Conservation (phyloP, 1,140 invertebrate genomes). For the Pararge aegeria region DNA sequence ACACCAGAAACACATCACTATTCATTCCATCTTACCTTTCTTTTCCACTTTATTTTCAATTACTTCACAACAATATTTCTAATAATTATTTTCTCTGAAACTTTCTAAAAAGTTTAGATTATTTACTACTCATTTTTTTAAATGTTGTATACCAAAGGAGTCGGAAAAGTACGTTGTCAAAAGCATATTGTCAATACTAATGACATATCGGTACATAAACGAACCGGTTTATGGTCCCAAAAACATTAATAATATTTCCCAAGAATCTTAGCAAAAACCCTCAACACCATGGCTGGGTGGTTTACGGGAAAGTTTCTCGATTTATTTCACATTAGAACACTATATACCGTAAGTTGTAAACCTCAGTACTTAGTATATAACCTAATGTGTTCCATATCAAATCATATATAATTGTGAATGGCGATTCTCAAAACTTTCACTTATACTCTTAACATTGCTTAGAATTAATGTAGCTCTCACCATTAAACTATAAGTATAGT, state of each 20-base stretch:
- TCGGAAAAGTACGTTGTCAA: neutral
- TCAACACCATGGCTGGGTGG: conserved; percentile 49
- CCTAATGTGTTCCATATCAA: neutral
- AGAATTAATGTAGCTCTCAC: conserved; percentile 42
- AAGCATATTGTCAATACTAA: neutral
- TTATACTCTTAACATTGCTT: conserved; percentile 36
- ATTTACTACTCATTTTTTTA: neutral
- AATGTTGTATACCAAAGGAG: neutral
- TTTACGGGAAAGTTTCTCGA: conserved; percentile 39
- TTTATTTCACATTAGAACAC: conserved; percentile 44
- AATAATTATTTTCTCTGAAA: neutral
- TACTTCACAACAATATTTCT: neutral
- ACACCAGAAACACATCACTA: conserved; percentile 51
- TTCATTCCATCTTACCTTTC: conserved; percentile 67
- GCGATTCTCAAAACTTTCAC: conserved; percentile 8
- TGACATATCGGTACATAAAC: neutral
- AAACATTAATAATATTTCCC: too few species aligned
- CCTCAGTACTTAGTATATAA: neutral
- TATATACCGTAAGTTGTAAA: conserved; percentile 17
- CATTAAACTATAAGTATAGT: conserved; percentile 24
- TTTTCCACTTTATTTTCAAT: conserved; percentile 18
- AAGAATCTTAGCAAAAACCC: too few species aligned
- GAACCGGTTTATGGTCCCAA: too few species aligned
- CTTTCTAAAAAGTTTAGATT: neutral
- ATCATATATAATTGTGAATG: conserved; percentile 1